A percentile compares a stretch with the other conserved stretches of the same genome.
Evolutionary conservation across 1,140 invertebrate genomes (phyloP).

Genomic region (Cyrtorhinus lividipennis): DNA sequence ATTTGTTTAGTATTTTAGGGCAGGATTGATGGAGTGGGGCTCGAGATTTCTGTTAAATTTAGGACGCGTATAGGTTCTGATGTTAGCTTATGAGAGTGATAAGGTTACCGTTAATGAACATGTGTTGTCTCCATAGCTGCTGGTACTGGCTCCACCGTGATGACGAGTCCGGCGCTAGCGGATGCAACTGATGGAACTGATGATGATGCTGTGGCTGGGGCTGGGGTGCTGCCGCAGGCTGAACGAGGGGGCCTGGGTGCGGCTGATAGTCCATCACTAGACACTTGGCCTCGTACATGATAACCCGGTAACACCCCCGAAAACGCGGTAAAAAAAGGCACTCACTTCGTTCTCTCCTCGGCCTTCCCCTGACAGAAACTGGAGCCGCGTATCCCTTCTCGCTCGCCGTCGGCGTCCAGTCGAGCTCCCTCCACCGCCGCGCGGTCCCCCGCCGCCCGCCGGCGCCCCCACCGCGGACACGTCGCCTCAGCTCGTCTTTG

Average conservation of each 20-base stretch:
- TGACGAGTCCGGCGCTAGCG: conserved; percentile 35
- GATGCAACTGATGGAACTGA: conserved; percentile 35
- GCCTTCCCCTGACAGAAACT: not conserved
- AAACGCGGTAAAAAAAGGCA: too few species aligned
- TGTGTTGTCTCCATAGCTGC: conserved; percentile 38
- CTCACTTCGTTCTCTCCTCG: too few species aligned
- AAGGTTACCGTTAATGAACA: conserved; percentile 36
- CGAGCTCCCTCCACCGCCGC: not conserved
- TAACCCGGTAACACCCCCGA: not conserved
- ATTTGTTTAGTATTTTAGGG: too few species aligned
- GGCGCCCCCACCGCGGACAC: not conserved
- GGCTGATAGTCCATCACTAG: conserved; percentile 28
- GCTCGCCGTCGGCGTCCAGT: too few species aligned
- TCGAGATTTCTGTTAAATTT: too few species aligned
- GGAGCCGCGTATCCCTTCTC: conserved; percentile 1
- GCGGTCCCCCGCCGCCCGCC: not conserved
- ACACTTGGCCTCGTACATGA: conserved; percentile 27
- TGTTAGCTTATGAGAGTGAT: too few species aligned
- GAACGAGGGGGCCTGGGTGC: conserved; percentile 17
- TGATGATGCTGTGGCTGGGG: conserved; percentile 27
- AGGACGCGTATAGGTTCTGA: too few species aligned
- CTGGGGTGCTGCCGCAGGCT: conserved; percentile 21
- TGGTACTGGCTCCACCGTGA: conserved; percentile 39
- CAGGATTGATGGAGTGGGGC: too few species aligned
- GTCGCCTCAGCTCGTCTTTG: not conserved